Evolutionary conservation across 2,888 invertebrate species (phyloP).

Genomic region (Lysandra coridon): DNA sequence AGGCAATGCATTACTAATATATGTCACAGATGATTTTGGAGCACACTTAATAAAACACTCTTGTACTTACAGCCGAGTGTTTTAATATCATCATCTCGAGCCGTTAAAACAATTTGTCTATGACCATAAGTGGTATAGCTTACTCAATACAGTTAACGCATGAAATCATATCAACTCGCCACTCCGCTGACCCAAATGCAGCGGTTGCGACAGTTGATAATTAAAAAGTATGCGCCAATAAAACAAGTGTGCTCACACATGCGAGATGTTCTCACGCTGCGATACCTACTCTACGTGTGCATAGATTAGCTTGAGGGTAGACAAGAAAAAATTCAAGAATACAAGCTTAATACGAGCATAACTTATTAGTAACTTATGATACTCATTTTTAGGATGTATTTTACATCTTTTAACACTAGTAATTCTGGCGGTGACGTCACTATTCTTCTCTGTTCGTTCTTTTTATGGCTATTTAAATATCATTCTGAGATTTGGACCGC

Average conservation of each 20-base stretch:
- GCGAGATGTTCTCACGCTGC: constrained; percentile 65
- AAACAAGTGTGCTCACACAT: constrained; percentile 68
- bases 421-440: too few relatives aligned
- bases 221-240: constrained; percentile 70
- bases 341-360: too few relatives aligned
- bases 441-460: too few relatives aligned
- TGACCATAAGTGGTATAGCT: neutral
- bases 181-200: constrained; percentile 29
- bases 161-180: constrained; percentile 18
- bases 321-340: neutral
- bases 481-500: neutral
- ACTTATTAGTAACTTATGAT: too few relatives aligned
- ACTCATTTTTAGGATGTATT: too few relatives aligned
- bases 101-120: neutral
- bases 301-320: constrained; percentile 31
- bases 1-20: too few relatives aligned
- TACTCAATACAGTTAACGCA: constrained; percentile 12
- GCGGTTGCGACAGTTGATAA: constrained; percentile 46
- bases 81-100: neutral
- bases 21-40: too few relatives aligned
- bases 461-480: neutral
- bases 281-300: constrained; percentile 40
- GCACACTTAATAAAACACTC: too few relatives aligned
- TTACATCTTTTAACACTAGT: too few relatives aligned
- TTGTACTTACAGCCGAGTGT: neutral